phyloP scores from a whole-genome alignment of 2,888 invertebrate genomes.

The Oscheius sp. region DNA sequence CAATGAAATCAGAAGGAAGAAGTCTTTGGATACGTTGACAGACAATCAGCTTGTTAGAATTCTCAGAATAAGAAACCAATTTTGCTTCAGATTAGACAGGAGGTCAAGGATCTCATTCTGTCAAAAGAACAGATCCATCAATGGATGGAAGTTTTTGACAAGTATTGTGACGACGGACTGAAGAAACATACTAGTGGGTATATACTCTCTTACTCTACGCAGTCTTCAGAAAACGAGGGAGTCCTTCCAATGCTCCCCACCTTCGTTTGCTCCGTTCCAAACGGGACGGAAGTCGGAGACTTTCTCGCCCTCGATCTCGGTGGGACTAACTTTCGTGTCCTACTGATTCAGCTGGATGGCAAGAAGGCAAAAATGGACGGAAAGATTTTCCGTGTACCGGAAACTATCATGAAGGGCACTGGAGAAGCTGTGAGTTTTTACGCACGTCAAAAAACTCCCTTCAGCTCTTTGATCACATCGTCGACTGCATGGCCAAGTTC shows the following conservation, averaged over 20 bases:
- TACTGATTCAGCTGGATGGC: conserved; percentile 80
- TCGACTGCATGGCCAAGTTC: conserved; percentile 76
- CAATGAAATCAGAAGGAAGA: no score
- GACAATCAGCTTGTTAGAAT: no score
- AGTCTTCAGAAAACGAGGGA: conserved; percentile 60
- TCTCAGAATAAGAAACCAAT: no score
- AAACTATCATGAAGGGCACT: conserved; percentile 91
- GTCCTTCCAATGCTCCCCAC: conserved; percentile 73
- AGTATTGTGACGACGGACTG: conserved; percentile 67
- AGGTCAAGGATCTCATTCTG: conserved; percentile 59
- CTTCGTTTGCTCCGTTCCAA: conserved; percentile 71
- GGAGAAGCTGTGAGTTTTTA: conserved; percentile 78
- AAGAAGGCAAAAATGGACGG: conserved; percentile 91
- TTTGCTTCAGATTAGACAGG: conserved; percentile 67
- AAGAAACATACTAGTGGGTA: conserved; percentile 52
- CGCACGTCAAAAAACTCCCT: neutral
- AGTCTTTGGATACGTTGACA: no score
- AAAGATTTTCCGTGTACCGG: conserved; percentile 95
- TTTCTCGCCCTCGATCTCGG: conserved; percentile 96
- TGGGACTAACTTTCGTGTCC: conserved; percentile 93
- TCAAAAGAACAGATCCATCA: conserved; percentile 60
- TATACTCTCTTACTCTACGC: neutral
- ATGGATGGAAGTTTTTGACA: conserved; percentile 65
- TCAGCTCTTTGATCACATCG: conserved; percentile 77
- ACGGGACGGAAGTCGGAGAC: conserved; percentile 80